phyloP scores from a whole-genome alignment of 2,888 invertebrate genomes.

The Nowickia ferox region DNA sequence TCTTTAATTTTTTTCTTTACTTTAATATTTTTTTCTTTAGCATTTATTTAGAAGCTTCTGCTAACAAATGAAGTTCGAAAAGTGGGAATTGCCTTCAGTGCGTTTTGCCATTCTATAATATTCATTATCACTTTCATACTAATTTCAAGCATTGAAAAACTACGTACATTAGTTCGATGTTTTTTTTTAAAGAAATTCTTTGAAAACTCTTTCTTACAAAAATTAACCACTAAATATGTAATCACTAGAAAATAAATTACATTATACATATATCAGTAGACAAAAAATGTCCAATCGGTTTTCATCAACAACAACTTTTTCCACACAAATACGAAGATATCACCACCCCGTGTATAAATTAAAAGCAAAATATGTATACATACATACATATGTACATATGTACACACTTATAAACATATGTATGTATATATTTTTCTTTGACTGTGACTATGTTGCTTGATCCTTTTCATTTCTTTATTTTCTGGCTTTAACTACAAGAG shows the following conservation, averaged over 20 bases:
- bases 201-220: not conserved
- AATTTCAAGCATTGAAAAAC: no score
- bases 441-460: conserved; percentile 47
- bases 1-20: no score
- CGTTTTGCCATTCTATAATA: no score
- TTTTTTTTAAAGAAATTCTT: not conserved
- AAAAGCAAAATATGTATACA: not conserved
- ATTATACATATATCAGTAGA: not conserved
- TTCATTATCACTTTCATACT: no score
- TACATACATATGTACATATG: no score
- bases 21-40: no score
- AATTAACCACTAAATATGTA: not conserved
- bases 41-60: no score
- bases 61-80: no score
- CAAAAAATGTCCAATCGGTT: not conserved
- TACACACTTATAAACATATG: no score
- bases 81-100: no score
- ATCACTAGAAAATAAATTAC: not conserved
- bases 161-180: no score
- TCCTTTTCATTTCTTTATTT: conserved; percentile 49
- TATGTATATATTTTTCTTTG: conserved; percentile 15
- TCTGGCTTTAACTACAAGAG: conserved; percentile 19
- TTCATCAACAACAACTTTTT: not conserved
- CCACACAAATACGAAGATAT: not conserved
- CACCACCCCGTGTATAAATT: not conserved